Evolutionary conservation across 2,888 invertebrate species (phyloP).

Genomic region (Coelopa pilipes): DNA sequence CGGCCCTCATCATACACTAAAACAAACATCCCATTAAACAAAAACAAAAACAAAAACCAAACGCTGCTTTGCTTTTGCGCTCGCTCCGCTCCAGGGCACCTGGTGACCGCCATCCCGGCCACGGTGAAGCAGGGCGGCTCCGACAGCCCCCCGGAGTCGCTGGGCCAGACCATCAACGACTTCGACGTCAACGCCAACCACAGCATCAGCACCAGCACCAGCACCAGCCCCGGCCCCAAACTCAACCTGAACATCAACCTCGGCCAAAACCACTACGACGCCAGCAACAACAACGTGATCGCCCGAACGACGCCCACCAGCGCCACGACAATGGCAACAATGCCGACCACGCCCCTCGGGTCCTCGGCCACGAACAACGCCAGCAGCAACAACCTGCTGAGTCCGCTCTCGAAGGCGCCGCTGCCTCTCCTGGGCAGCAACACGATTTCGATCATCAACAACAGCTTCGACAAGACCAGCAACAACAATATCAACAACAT

Average conservation of each 20-base stretch:
- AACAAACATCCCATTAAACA: slow-evolving; percentile 9
- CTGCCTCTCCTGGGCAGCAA: slow-evolving; percentile 57
- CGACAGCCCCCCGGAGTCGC: slow-evolving; percentile 63
- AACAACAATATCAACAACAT: slow-evolving; percentile 44
- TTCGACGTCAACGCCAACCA: slow-evolving; percentile 42
- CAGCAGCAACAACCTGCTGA: slow-evolving; percentile 55
- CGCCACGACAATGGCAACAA: slow-evolving; percentile 33
- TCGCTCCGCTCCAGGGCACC: slow-evolving; percentile 55
- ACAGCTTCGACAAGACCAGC: slow-evolving; percentile 57
- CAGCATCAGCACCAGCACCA: slow-evolving; percentile 46
- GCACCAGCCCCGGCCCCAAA: slow-evolving; percentile 41
- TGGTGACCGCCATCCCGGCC: slow-evolving; percentile 66
- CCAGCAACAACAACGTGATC: slow-evolving; percentile 46
- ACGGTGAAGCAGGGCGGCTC: slow-evolving; percentile 60
- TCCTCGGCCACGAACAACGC: slow-evolving; percentile 44
- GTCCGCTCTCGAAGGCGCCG: slow-evolving; percentile 56
- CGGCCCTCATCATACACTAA: neutral
- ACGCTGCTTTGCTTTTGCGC: slow-evolving; percentile 15
- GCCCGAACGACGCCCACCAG: slow-evolving; percentile 33
- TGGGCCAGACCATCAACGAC: slow-evolving; percentile 52
- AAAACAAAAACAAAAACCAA: neutral
- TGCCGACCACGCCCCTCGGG: slow-evolving; percentile 38
- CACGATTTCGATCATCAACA: slow-evolving; percentile 60
- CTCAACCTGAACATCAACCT: slow-evolving; percentile 45
- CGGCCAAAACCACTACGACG: slow-evolving; percentile 47